Evolutionary conservation across 2,113 vertebrate genomes (phyloP), one percentile per base, ranked within the genome.

Genomic region (Gadus chalcogrammus): DNA sequence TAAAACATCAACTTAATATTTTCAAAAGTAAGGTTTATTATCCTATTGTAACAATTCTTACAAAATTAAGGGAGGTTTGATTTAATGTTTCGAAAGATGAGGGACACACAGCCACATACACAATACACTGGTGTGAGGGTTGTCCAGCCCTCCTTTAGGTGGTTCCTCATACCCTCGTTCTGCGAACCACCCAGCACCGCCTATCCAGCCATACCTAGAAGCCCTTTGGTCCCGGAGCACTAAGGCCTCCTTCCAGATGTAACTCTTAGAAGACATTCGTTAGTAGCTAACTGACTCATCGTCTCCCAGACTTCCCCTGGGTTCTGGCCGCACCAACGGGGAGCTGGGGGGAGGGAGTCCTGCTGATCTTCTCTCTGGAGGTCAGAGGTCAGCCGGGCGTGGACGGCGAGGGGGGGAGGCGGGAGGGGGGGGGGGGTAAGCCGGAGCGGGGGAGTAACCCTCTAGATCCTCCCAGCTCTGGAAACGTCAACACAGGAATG

Each of bases 311-410:
- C n/a, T 4, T 58, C n/a, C 15, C 55, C 55, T 58, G 55, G 5
- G 7, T 58, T 24, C 24, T 24, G 24, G 2, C 24, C 24, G 2
- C 24, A 24, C 24, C 24, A 24, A 24, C 24, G 24, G 24, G 24
- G 24, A 24, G 48, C 16, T 55, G 59, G 55, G 5, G 13, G 68
- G 72, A 55, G 53, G 38, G 62, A 1, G 61, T 72, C 13, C 61
- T 56, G 55, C 17, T 15, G 38, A 7, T 70, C 59, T 35, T 66
- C 71, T n/a, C 66, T 76, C 0, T 59, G 58, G 18, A 62, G 86
- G 83, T 86, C 48, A 69, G 93, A 90, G 62, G 89, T 95, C 52
- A 97, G 86, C 0, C 96, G 89, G 0, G 83, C 88, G 70, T 94
- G 90, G 15, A 94, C 92, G 2, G 94, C 93, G 73, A 95, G 93